Percentiles rank a stretch among this genome's conserved stretches.
Evolutionary conservation across 2,888 invertebrate species (phyloP).

Genomic region (Lacanobia wlatinum): DNA sequence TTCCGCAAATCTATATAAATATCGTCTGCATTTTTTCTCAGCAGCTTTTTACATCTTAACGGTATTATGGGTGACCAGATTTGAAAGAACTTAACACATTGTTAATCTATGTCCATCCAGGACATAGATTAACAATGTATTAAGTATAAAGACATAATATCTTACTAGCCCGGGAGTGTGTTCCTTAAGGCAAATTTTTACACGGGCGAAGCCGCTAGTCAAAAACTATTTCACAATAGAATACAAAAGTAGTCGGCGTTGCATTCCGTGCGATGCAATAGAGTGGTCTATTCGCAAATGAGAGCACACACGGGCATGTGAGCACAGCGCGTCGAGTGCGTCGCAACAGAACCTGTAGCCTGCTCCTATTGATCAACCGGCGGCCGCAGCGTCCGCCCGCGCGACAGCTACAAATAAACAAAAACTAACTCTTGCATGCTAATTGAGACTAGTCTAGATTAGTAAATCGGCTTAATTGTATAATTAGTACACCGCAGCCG

Average conservation of each 20-base stretch:
- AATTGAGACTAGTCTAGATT: constrained; percentile 27
- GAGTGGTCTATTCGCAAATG: constrained; percentile 27
- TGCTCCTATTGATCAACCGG: constrained; percentile 47
- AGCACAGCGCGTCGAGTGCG: neutral
- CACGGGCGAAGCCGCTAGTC: neutral
- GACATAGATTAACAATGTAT: no score
- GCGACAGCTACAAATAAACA: constrained; percentile 20
- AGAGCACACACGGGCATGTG: constrained; percentile 19
- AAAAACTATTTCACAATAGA: constrained; percentile 24
- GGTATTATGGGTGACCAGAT: no score
- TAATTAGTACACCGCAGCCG: constrained; percentile 1
- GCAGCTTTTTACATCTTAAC: no score
- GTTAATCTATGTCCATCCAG: no score
- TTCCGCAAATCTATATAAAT: neutral
- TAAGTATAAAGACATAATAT: no score
- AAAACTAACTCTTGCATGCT: constrained; percentile 15
- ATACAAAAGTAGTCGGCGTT: neutral
- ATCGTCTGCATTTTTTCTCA: no score
- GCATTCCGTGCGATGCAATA: constrained; percentile 19
- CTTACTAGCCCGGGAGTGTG: no score
- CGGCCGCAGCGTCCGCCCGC: constrained; percentile 6
- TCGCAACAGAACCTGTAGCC: constrained; percentile 51
- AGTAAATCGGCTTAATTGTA: constrained; percentile 14
- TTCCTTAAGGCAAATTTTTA: no score
- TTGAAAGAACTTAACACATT: no score